Base-by-base conservation (phyloP, 2,888 invertebrate genomes). In the Auanema sp. region DNA sequence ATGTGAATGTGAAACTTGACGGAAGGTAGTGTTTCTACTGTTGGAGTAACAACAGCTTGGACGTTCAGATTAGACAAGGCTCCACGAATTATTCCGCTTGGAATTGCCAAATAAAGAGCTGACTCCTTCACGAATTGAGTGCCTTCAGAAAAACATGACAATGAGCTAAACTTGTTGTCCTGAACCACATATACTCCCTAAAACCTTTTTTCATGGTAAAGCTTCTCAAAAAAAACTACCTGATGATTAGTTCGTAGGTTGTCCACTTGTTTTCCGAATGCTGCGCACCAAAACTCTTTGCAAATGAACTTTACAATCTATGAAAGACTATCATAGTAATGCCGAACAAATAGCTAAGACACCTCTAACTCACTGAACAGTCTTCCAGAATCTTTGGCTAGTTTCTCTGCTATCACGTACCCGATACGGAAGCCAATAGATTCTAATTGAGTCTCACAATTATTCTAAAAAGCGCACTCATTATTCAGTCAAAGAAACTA, bases 261-360 rank as follows among this genome's bases (percentile, higher is more conserved):
- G 84, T 98, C 97, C 61, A 98, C 93, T 87, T 96, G 97, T 84
- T 97, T 98, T 81, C 94, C 95, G 84, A 94, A 97, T 42, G 97
- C 89, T 44, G 92, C 90, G n/a, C 91, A 91, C 98, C 98, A 98
- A 84, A 97, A 95, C 84, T 98, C 98, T 61, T 97, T 98, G 84
- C 98, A 98, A 60, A 98, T 92, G 80, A 96, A 97, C 85, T 98
- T 98, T 88, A 98, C 92, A 40, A 92, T 92, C 81, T 75, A 57
- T 21, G 64, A 58, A 14, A 12, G 33, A 23, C 33, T 10, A 40
- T 40, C 4, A 60, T 14, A 10, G 14, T 55, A 14, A 4, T 59
- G 47, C 10, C 10, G 47, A 3, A 47, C 16, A 47, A 18, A 57
- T 51, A 55, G 42, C 16, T 8, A 53, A n/a, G n/a, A n/a, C n/a